Base-by-base conservation (phyloP, 2,888 invertebrate genomes). In the Caenorhabditis angaria region DNA sequence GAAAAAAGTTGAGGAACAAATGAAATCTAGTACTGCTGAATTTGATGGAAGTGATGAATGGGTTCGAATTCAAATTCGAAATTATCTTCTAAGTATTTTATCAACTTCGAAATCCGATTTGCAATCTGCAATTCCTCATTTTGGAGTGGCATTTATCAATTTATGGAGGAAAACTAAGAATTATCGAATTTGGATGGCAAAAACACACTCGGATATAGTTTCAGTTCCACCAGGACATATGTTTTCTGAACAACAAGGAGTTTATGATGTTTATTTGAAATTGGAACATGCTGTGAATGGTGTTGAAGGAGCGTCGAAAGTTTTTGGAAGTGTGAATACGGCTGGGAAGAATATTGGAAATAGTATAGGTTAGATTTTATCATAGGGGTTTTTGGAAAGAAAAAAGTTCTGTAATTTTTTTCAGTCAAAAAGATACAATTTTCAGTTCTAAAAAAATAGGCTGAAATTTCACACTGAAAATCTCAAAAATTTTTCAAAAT, bases 11-110 rank as follows among this genome's bases (percentile, higher is more conserved):
- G 90, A 90, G 61, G 91, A 91, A 69, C 88, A 88, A 25, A 53
- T 64, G 55, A 76, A 71, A 20, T 67, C 67, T n/a, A 65, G 62
- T 27, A 68, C 53, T 12, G 65, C 68, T 3, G 90, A 92, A 25
- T 93, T 93, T 92, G 94, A 94, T 88, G 97, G 97, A 59, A 95
- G 96, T 27, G 97, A 97, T 87, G 93, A 94, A 81, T 99, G 97
- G 97, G 93, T 97, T 76, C 91, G 97, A 78, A 92, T 94, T 61
- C 97, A 97, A 89, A 97, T 97, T 79, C 83, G 84, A 67, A 73
- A 84, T 25, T 90, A 90, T 73, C 84, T 90, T 3, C 83, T 88
- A 56, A 86, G 88, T 1, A 75, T 90, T 51, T 77, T 89, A 55
- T 86, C 88, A 2, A 85, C 88, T 1, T 80, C 87, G 8, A 61